A percentile compares a stretch with the other conserved stretches of the same genome.
These are phyloP conservation scores for Pogonomyrmex californicus DNA, from an alignment of 1,140 invertebrate species.

Conservation along the genomic window DNA sequence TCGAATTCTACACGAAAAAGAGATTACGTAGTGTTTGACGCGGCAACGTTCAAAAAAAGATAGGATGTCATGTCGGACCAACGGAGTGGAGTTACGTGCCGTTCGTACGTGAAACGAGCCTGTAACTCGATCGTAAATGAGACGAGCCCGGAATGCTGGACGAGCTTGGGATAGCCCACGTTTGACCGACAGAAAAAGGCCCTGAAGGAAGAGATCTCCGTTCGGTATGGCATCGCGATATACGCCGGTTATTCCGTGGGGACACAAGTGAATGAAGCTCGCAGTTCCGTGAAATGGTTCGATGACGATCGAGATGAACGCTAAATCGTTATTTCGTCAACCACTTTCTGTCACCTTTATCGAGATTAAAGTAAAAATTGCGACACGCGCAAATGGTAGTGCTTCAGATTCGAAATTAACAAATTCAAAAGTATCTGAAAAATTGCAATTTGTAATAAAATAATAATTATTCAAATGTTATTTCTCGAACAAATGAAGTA, in stretches of 20 bases:
- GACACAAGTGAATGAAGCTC: constrained; percentile 62
- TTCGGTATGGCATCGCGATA: constrained; percentile 65
- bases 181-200: constrained; percentile 59
- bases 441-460: neutral
- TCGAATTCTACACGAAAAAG: constrained; percentile 38
- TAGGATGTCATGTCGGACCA: constrained; percentile 53
- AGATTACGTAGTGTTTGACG: constrained; percentile 51
- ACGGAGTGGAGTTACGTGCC: constrained; percentile 63
- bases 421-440: neutral
- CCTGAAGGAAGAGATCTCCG: constrained; percentile 65
- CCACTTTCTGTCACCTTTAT: neutral
- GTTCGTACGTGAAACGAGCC: constrained; percentile 70
- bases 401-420: neutral
- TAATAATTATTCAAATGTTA: neutral
- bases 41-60: constrained; percentile 34
- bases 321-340: constrained; percentile 56
- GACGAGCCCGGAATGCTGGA: constrained; percentile 69
- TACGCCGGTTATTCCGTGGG: constrained; percentile 47
- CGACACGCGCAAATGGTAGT: neutral
- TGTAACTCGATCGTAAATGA: constrained; percentile 74
- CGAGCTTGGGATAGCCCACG: constrained; percentile 53
- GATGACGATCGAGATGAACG: constrained; percentile 36
- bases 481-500: neutral
- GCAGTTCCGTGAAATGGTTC: constrained; percentile 26
- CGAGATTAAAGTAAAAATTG: constrained; percentile 21